Base-by-base conservation (phyloP, 1,140 invertebrate genomes). In the Harlomillsia oculata region DNA sequence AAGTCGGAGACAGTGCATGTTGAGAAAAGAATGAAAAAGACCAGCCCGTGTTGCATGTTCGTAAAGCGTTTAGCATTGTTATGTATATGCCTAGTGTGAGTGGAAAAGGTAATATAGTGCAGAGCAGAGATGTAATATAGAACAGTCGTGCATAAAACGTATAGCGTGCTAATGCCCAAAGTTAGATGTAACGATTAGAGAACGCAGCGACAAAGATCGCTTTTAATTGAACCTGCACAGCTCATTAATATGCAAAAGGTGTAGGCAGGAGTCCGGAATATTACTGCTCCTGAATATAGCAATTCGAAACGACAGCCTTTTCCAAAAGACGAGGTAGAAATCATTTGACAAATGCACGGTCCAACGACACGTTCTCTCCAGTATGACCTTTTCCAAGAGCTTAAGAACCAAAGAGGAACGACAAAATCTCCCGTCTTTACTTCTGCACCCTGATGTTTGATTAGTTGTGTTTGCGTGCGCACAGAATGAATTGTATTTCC, bases 211-310 rank as follows among this genome's bases (percentile, higher is more conserved):
- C 52, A 59, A 63, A 59, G 61, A 63, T 63, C 57, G 34, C 48
- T 56, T 63, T 63, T 63, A 63, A 63, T 59, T 63, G 56, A 59
- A 51, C 46, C 53, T 50, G 37, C 52, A 53, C 37, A 36, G 37
- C 61, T 63, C 57, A 63, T 63, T 63, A 63, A 63, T 63, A 63
- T 63, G 61, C 53, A 59, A 54, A 63, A 52, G 37, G 57, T 59
- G 56, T 56, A 58, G 43, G 32, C 14, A 16, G 32, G 26, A n/a
- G n/a, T 30, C 48, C 48, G 36, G 36, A 51, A 51, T 51, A 51
- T 51, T 51, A 51, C 36, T 51, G 14, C 48, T 51, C 25, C 21
- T 44, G 58, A 53, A 55, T 46, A 55, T 16, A 51, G 51, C 44
- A 60, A 54, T 54, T 59, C 45, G 16, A 28, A n/a, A n/a, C 44